Evolutionary conservation across 2,888 invertebrate genomes (phyloP), one percentile per base, ranked within the genome.

Genomic region (Orchesella flavescens): DNA sequence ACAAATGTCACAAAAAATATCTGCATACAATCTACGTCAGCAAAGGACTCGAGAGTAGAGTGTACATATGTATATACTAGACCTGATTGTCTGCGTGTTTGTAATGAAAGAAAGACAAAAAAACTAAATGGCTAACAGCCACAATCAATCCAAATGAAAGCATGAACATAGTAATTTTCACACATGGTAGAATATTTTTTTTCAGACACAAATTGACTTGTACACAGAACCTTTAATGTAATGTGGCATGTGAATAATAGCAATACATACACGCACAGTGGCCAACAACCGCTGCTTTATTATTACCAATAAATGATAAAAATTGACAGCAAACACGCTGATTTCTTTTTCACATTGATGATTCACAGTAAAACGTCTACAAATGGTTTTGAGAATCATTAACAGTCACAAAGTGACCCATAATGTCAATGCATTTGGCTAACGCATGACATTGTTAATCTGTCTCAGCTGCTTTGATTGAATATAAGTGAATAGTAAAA

Each of bases 111-210:
- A 59, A 77, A 77, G 57, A 69, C 69, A 77, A 75, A 77, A 76
- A 69, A 44, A 2, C 43, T 53, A 53, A 44, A 15, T 44, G 24
- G 13, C 43, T 19, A 75, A 65, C 65, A 75, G 23, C 57, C 68
- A 77, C 77, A 77, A 77, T 77, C 77, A 68, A 77, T 77, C 24
- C 59, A 77, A 77, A 77, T 69, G 61, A 77, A 69, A 75, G 75
- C 75, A 75, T 75, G 59, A 77, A 23, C 46, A 9, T 76, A 68
- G 55, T 76, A 53, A 75, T 77, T 77, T 77, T 77, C 77, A 77
- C 77, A 59, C 69, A 77, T 69, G 68, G 66, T 75, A 77, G 59
- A 53, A 17, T 55, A 55, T 66, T 43, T 63, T 61, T 21, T 17
- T 21, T 23, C 44, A 74, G 63, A 76, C 63, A 57, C 49, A 46